These are phyloP conservation scores for Sebastes goodei DNA, from an alignment of 2,797 vertebrate genomes.

Conservation along the genomic window DNA sequence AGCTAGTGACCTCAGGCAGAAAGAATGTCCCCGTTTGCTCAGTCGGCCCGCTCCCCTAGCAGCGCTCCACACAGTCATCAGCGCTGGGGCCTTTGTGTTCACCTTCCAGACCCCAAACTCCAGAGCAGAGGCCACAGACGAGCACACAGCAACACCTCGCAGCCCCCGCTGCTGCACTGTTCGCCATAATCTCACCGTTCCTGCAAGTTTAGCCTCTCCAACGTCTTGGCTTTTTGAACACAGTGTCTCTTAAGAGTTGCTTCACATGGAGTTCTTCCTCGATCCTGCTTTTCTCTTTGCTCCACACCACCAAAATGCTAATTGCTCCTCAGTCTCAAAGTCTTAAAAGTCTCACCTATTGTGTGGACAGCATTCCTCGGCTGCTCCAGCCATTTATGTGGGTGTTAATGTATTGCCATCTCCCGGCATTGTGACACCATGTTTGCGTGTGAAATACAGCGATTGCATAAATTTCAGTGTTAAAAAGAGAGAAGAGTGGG, in stretches of 20 bases:
- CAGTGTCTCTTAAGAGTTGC: conserved; percentile 23
- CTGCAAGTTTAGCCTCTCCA: conserved; percentile 40
- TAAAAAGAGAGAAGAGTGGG: conserved; percentile 27
- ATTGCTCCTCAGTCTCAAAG: conserved; percentile 71
- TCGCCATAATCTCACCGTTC: conserved; percentile 50
- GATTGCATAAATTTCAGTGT: conserved; percentile 79
- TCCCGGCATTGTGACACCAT: conserved; percentile 69
- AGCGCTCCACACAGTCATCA: conserved; percentile 78
- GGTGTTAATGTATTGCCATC: conserved; percentile 85
- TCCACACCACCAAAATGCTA: conserved; percentile 70
- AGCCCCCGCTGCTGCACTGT: conserved; percentile 53
- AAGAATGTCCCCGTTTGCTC: conserved; percentile 96
- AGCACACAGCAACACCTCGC: conserved; percentile 68
- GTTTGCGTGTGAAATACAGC: conserved; percentile 74
- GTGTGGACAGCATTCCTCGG: conserved; percentile 72
- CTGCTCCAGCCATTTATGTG: conserved; percentile 72
- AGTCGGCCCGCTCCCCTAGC: conserved; percentile 83
- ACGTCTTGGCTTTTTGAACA: conserved; percentile 22
- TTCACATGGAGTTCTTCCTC: conserved; percentile 38
- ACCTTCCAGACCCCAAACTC: conserved; percentile 75
- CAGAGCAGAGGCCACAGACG: conserved; percentile 75
- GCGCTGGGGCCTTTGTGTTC: conserved; percentile 74
- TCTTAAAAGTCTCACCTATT: conserved; percentile 80
- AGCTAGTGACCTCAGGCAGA: conserved; percentile 94
- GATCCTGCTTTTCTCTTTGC: conserved; percentile 40